Conservation (phyloP, 2,888 invertebrate species). For the Julus scanicus region DNA sequence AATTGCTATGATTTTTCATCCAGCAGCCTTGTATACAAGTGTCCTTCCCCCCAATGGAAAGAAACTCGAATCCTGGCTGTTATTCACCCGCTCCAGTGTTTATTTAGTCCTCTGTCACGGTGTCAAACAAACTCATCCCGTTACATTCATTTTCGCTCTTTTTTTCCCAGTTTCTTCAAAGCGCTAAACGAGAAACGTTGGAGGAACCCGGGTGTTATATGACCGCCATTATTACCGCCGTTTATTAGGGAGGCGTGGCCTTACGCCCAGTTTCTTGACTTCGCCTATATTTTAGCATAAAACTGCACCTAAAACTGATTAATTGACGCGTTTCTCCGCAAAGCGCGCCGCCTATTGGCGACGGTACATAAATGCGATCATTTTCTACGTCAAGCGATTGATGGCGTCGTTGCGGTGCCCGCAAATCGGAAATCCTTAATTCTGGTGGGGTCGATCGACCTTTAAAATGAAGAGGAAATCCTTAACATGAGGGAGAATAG, state of each 20-base stretch:
- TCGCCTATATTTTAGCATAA: background rate
- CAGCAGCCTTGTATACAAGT: no score
- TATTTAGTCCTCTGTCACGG: conserved; percentile 11
- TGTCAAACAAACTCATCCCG: conserved; percentile 19
- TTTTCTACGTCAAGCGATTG: no score
- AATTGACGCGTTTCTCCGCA: background rate
- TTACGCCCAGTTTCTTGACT: background rate
- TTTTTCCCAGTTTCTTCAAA: background rate
- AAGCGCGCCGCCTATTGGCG: background rate
- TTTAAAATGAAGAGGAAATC: no score
- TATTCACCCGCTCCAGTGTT: background rate
- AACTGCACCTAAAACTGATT: background rate
- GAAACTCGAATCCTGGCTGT: background rate
- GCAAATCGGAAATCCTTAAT: no score
- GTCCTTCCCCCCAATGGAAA: background rate
- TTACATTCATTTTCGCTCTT: background rate
- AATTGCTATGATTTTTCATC: background rate
- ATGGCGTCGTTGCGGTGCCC: no score
- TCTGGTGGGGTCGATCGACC: no score
- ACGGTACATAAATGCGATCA: background rate
- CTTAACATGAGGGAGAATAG: no score
- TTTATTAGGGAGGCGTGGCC: background rate
- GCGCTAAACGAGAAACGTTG: background rate
- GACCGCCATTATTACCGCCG: background rate
- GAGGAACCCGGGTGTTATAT: background rate